A percentile compares a stretch with the other conserved stretches of the same genome.
Evolutionary conservation across 2,797 vertebrate genomes (phyloP).

Genomic region (Melanotaenia parkinsoni): DNA sequence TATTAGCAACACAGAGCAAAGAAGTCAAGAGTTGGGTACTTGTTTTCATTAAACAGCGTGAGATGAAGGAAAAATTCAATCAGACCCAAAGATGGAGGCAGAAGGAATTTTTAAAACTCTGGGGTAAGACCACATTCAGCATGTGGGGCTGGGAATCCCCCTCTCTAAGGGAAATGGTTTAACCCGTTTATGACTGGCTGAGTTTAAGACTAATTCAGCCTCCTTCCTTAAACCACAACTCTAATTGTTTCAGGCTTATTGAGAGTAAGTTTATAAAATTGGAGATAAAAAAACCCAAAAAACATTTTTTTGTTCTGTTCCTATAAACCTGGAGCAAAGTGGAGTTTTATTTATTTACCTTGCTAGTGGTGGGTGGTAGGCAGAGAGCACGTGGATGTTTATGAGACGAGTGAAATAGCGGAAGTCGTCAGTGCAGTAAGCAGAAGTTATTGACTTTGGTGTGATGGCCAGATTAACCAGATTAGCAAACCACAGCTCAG

Average conservation of each 20-base stretch:
- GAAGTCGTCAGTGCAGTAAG: slow-evolving; percentile 60
- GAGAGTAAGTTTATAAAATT: slow-evolving; percentile 15
- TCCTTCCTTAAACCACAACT: slow-evolving; percentile 30
- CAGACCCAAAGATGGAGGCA: slow-evolving; percentile 12
- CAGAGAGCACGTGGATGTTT: slow-evolving; percentile 25
- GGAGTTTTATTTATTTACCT: background rate
- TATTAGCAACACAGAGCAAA: background rate
- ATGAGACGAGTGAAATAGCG: slow-evolving; percentile 51
- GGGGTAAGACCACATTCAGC: slow-evolving; percentile 50
- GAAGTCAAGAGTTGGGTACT: slow-evolving; percentile 14
- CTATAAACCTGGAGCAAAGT: background rate
- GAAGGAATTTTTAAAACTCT: slow-evolving; percentile 16
- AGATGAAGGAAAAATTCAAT: slow-evolving; percentile 22
- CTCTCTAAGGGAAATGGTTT: slow-evolving; percentile 70
- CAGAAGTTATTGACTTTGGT: slow-evolving; percentile 48
- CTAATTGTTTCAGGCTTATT: slow-evolving; percentile 23
- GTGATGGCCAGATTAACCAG: slow-evolving; percentile 56
- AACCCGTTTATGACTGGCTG: slow-evolving; percentile 59
- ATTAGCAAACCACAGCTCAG: slow-evolving; percentile 51
- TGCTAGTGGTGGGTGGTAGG: too few species aligned
- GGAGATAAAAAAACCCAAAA: background rate
- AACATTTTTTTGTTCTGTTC: background rate
- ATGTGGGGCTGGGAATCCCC: slow-evolving; percentile 66
- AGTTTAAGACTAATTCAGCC: slow-evolving; percentile 20
- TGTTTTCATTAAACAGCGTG: slow-evolving; percentile 32